Evolutionary conservation across 2,113 vertebrate genomes (phyloP), one percentile per base, ranked within the genome.

Genomic region (Eptesicus fuscus): DNA sequence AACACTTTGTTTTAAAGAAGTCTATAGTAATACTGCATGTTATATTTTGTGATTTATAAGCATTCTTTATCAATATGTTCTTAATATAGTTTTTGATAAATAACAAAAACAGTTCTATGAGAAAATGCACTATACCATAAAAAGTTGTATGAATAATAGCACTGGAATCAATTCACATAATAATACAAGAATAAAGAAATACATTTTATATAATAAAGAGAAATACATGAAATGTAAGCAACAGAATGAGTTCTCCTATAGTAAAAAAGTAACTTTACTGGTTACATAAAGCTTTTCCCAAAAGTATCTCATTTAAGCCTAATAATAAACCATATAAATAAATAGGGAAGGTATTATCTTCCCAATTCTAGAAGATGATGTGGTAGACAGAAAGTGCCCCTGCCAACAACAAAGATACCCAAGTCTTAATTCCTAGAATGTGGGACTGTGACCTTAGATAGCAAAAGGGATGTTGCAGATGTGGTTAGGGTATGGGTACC

Each of bases 101-200:
- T 59, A 63, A 78, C 53, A 65, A 18, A 12, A 7, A 77, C 76
- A 77, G 53, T 40, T 78, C 22, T 44, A 9, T 51, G 18, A 30
- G 74, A 69, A 95, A 70, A 61, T 9, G 9, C 3, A 37, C 40
- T 30, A 9, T 40, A 30, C 22, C 47, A 37, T 59, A 76, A 89
- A 93, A 59, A 69, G 4, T 7, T 79, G 23, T 51, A 88, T 83
- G 56, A 94, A 92, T 90, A 63, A 92, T 0, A 87, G 32, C 18
- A 90, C 11, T 92, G 8, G 80, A 87, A 83, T 91, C 2, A 96
- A 69, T 97, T 88, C 30, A 87, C 17, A 6, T 76, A 83, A 90
- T 90, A 35, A 32, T 28, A 20, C 71, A 83, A 87, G 37, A 44
- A 79, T 42, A 92, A 28, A 44, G 23, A 91, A 28, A 86, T 47